Evolutionary conservation across 2,113 vertebrate genomes (phyloP).

Genomic region (Phrynosoma blainvillii): DNA sequence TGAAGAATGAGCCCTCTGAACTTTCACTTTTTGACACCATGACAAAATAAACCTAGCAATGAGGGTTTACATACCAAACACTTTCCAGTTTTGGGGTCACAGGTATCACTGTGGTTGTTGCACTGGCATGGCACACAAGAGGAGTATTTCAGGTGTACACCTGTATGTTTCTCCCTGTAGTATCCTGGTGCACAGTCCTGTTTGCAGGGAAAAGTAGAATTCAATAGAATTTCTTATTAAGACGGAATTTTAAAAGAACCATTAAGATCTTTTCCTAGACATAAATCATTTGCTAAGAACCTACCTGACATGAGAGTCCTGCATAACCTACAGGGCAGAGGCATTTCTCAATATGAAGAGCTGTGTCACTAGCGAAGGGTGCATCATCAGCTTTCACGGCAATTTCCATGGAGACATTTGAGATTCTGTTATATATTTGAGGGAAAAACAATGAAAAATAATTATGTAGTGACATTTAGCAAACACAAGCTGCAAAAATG

Average conservation of each 20-base stretch:
- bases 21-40: not conserved
- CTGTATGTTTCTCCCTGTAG: conserved; percentile 76
- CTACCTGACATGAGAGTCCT: conserved; percentile 95
- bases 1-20: not conserved
- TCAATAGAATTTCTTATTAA: not conserved
- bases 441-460: conserved; percentile 8
- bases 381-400: conserved; percentile 75
- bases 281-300: not conserved
- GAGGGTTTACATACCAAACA: conserved; percentile 83
- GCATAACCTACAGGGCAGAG: conserved; percentile 86
- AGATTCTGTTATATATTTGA: conserved; percentile 77
- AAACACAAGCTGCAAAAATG: not conserved
- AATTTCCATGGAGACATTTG: conserved; percentile 90
- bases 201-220: not conserved
- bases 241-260: rapidly evolving
- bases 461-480: not conserved
- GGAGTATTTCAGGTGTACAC: conserved; percentile 59
- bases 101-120: conserved; percentile 88
- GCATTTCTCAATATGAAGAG: conserved; percentile 85
- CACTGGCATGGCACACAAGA: conserved; percentile 89
- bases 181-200: conserved; percentile 90
- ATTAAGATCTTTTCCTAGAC: not conserved
- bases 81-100: conserved; percentile 84
- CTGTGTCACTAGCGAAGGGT: conserved; percentile 55
- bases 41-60: not conserved